A percentile compares a stretch with the other conserved stretches of the same genome.
These are phyloP conservation scores for Cladorhizidae sp. DNA, from an alignment of 37 sponge, comb jelly and placozoan species.

Conservation along the genomic window DNA sequence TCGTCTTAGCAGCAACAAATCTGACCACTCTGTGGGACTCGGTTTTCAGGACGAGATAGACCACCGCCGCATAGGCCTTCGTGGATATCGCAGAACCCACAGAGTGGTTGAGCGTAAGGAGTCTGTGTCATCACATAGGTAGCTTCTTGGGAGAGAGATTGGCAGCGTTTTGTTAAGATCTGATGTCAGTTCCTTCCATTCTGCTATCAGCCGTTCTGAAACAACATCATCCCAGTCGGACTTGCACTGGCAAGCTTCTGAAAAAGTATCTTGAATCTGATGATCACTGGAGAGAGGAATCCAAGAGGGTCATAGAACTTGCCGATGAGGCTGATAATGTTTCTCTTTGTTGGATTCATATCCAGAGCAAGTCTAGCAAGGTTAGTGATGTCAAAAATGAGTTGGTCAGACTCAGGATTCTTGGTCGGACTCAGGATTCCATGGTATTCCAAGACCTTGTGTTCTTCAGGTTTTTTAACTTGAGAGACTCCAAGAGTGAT, in stretches of 20 bases:
- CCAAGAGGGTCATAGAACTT: conserved; percentile 54
- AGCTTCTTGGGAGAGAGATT: conserved; percentile 41
- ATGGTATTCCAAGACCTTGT: conserved; percentile 41
- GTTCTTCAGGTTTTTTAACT: conserved; percentile 7
- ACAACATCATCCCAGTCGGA: conserved; percentile 48
- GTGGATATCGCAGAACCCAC: conserved; percentile 54
- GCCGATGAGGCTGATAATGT: conserved; percentile 21
- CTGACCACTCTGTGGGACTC: not conserved
- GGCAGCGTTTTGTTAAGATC: conserved; percentile 14
- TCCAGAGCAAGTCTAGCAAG: conserved; percentile 19
- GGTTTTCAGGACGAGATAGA: conserved; percentile 37
- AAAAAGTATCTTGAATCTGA: conserved; percentile 51
- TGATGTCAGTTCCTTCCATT: conserved; percentile 41
- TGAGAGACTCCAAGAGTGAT: conserved; percentile 20
- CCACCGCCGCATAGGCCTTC: conserved; percentile 53
- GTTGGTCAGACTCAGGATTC: too few relatives aligned
- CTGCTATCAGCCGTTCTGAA: conserved; percentile 9
- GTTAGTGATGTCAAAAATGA: conserved; percentile 16
- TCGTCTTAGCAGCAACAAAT: conserved; percentile 57
- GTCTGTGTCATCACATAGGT: not conserved
- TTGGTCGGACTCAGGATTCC: conserved; percentile 25
- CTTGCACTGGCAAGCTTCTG: conserved; percentile 42
- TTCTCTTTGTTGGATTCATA: conserved; percentile 41
- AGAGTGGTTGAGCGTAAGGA: conserved; percentile 16
- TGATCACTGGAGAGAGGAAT: conserved; percentile 44